Evolutionary conservation across 2,113 vertebrate genomes (phyloP).

Genomic region (Zapornia atra): DNA sequence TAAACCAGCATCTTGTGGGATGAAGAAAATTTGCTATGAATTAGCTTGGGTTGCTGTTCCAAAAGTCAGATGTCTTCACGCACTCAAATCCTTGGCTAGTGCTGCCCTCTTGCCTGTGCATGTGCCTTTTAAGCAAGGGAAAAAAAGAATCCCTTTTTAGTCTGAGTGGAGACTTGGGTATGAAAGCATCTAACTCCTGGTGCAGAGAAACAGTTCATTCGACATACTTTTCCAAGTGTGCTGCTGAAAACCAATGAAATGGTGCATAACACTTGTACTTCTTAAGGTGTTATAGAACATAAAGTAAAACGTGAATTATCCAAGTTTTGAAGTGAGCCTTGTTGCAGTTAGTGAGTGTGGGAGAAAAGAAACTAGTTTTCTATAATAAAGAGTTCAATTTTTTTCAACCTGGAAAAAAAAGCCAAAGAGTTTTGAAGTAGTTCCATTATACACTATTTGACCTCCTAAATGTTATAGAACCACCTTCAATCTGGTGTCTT

Average conservation of each 20-base stretch:
- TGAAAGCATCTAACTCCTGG: background rate
- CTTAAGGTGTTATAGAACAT: background rate
- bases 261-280: background rate
- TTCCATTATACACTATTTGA: background rate
- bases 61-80: background rate
- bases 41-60: background rate
- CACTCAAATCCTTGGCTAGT: background rate
- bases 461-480: background rate
- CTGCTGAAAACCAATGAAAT: slow-evolving; percentile 37
- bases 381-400: background rate
- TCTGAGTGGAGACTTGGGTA: background rate
- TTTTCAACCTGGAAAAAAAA: background rate
- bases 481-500: background rate
- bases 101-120: slow-evolving; percentile 18
- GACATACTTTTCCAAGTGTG: background rate
- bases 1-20: background rate
- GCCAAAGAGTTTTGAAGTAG: background rate
- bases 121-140: background rate
- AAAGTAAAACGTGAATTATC: background rate
- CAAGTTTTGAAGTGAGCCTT: background rate
- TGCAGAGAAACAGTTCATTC: background rate
- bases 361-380: background rate
- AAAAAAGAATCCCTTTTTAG: background rate
- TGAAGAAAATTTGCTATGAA: background rate
- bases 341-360: background rate